Percentiles rank a stretch among this genome's conserved stretches.
Evolutionary conservation across 2,113 vertebrate species (phyloP).

Genomic region (Tragulus kanchil): DNA sequence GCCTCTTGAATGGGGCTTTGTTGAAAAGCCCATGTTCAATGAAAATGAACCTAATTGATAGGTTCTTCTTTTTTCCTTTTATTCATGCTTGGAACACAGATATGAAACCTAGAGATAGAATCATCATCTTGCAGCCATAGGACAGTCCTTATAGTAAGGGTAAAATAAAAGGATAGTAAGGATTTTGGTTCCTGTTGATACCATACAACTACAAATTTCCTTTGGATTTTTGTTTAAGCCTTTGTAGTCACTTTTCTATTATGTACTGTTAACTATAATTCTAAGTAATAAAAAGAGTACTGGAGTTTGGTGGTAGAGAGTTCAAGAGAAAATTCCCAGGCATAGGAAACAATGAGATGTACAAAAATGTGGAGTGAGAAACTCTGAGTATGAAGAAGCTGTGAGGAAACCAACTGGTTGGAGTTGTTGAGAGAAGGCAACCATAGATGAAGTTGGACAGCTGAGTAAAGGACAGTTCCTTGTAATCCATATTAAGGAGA

Average conservation of each 20-base stretch:
- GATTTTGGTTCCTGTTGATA: neutral
- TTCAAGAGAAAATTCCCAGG: neutral
- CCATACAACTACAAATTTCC: slow-evolving; percentile 15
- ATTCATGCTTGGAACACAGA: slow-evolving; percentile 37
- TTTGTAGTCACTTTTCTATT: neutral
- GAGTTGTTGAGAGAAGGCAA: neutral
- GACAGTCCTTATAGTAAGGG: neutral
- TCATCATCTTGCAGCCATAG: neutral
- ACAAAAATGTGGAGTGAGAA: neutral
- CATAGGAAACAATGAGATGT: neutral
- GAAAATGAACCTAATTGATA: neutral
- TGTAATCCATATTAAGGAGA: neutral
- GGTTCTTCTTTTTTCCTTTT: neutral
- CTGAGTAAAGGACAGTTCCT: neutral
- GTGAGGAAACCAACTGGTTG: slow-evolving; percentile 12
- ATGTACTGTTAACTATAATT: slow-evolving; percentile 6
- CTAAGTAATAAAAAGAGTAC: neutral
- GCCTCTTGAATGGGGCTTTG: neutral
- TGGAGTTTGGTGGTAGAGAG: neutral
- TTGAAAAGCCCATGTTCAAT: neutral
- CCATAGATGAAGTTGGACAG: neutral
- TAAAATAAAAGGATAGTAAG: slow-evolving; percentile 16
- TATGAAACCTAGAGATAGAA: slow-evolving; percentile 23
- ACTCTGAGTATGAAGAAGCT: neutral
- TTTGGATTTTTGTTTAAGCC: slow-evolving; percentile 31